phyloP scores from a whole-genome alignment of 2,113 vertebrate genomes.

The Hepsetus odoe region DNA sequence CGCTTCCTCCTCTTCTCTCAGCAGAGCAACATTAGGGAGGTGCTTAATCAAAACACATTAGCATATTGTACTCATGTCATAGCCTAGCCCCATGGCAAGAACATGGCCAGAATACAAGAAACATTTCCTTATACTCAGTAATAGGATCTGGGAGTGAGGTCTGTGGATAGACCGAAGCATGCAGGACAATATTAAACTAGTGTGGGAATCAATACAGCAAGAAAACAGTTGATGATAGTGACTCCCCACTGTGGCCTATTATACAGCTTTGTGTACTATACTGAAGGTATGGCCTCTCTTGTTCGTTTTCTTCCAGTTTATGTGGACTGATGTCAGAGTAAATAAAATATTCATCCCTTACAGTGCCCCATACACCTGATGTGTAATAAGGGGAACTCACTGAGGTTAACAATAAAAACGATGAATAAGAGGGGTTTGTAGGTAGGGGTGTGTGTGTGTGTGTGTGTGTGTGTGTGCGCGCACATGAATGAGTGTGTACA shows the following conservation, averaged over 20 bases:
- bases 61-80: constrained; percentile 60
- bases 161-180: not conserved
- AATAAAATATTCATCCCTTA: constrained; percentile 62
- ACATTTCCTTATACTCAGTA: constrained; percentile 1
- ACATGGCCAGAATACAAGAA: constrained; percentile 66
- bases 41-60: constrained; percentile 78
- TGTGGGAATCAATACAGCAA: constrained; percentile 37
- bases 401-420: constrained; percentile 28
- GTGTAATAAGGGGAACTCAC: constrained; percentile 25
- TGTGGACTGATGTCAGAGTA: constrained; percentile 31
- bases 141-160: constrained; percentile 15
- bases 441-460: not conserved
- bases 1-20: constrained; percentile 56
- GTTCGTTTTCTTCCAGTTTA: constrained; percentile 25
- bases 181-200: not conserved
- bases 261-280: constrained; percentile 11
- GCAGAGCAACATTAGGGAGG: constrained; percentile 70
- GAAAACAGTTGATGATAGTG: not conserved
- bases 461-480: not conserved
- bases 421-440: constrained; percentile 2
- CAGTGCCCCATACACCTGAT: constrained; percentile 10
- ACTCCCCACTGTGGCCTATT: not conserved
- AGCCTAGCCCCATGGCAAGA: constrained; percentile 3
- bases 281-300: constrained; percentile 9
- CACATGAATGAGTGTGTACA: no score